Evolutionary conservation across 2,113 vertebrate species (phyloP).

Genomic region (Pica pica): DNA sequence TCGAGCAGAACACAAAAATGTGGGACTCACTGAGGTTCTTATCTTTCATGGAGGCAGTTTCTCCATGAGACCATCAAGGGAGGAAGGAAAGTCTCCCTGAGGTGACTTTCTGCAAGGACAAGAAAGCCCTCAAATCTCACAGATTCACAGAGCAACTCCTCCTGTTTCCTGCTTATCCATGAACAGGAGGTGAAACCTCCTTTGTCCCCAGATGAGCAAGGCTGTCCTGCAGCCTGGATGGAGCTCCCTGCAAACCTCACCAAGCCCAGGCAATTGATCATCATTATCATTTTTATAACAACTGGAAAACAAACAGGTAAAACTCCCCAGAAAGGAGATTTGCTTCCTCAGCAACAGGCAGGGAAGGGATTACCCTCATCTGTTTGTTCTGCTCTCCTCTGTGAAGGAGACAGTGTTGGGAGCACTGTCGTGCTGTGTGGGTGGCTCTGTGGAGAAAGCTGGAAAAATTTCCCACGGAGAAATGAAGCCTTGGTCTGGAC

Average conservation of each 20-base stretch:
- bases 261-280: background rate
- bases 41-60: background rate
- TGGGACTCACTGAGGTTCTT: accelerated
- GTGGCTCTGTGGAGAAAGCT: background rate
- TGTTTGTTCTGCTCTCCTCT: background rate
- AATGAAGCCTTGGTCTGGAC: background rate
- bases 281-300: background rate
- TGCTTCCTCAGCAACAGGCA: background rate
- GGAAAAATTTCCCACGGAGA: background rate
- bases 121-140: background rate
- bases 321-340: background rate
- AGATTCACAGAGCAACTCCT: background rate
- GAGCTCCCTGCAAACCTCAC: background rate
- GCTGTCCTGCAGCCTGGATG: background rate
- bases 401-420: background rate
- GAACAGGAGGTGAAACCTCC: background rate
- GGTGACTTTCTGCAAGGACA: background rate
- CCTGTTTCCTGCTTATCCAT: background rate
- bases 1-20: accelerated
- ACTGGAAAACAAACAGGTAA: background rate
- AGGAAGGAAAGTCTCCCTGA: background rate
- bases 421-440: background rate
- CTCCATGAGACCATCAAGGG: background rate
- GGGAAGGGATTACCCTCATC: background rate
- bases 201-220: background rate